Evolutionary conservation across 1,140 invertebrate genomes (phyloP), one percentile per base, ranked within the genome.

Genomic region (Aricia agestis): DNA sequence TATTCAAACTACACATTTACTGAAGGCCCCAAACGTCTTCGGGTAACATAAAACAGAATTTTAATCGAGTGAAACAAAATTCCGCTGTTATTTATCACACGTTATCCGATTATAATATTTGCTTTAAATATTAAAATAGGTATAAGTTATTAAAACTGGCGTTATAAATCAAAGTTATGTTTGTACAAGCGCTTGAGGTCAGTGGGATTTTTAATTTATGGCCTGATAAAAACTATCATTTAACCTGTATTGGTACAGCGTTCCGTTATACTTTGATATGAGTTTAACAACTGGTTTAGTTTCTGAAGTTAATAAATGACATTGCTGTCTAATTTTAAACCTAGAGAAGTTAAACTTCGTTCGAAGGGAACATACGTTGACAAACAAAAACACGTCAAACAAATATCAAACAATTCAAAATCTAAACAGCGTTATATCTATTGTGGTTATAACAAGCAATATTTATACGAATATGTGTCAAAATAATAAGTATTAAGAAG

Each of bases 91-190:
- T 63, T 63, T 63, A 63, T 63, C 9, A 63, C 59, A 10, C 18
- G 7, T 19, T 25, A 63, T 19, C 59, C 59, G 72, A 70, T 75
- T 75, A 75, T 75, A 75, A 68, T 75, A 68, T 75, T 75, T 75
- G 66, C 71, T 72, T 75, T 75, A 70, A 75, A 75, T 71, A 71
- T 68, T 63, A 63, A 63, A 63, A 63, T 19, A 63, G 10, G 18
- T 19, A 18, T 61, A 61, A 5, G 59, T 63, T 63, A 63, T 63
- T 63, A 63, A 63, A 63, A 4, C 59, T 63, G 59, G 59, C 11
- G 18, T 25, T 10, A 31, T 31, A 63, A 63, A 63, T 63, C 59
- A 63, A 25, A 7, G 18, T 3, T 19, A 59, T 59, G 19, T 63
- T 31, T 63, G 19, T 63, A 18, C 59, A 63, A 63, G 19, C 59